Evolutionary conservation across 2,797 vertebrate species (phyloP).

Genomic region (Sphenopsis melanotis): DNA sequence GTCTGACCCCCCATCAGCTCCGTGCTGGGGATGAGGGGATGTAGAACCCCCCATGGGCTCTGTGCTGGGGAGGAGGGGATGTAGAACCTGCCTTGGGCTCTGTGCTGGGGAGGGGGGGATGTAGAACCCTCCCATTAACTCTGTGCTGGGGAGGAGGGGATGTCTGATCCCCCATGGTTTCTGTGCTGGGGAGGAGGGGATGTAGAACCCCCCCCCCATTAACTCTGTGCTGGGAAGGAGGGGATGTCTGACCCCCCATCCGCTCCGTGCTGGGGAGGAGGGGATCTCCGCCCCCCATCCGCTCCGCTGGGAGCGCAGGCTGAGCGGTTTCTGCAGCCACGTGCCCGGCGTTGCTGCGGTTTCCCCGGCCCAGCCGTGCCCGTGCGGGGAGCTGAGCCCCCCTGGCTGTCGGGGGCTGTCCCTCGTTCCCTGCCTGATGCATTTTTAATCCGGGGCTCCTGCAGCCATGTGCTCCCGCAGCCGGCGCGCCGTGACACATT

Average conservation of each 20-base stretch:
- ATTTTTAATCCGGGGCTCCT: not conserved
- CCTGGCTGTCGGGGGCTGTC: not conserved
- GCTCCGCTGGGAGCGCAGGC: accelerated
- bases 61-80: not conserved
- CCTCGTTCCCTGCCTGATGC: not conserved
- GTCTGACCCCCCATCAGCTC: no score
- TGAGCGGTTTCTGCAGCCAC: accelerated
- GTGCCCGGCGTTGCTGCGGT: accelerated
- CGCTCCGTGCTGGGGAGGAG: no score
- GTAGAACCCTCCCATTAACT: no score
- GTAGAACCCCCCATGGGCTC: not conserved
- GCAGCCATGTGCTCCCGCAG: not conserved
- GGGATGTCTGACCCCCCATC: no score
- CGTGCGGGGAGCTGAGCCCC: not conserved
- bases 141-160: no score
- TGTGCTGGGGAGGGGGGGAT: no score
- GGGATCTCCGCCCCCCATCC: accelerated
- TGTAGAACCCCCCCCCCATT: no score
- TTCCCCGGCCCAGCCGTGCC: not conserved
- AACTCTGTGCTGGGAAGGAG: no score
- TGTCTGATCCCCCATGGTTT: no score
- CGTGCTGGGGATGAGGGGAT: not conserved
- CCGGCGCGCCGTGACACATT: not conserved
- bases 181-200: no score
- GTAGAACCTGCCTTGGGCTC: accelerated